Evolutionary conservation across 2,113 vertebrate species (phyloP), one percentile per base, ranked within the genome.

Genomic region (Oplegnathus fasciatus): DNA sequence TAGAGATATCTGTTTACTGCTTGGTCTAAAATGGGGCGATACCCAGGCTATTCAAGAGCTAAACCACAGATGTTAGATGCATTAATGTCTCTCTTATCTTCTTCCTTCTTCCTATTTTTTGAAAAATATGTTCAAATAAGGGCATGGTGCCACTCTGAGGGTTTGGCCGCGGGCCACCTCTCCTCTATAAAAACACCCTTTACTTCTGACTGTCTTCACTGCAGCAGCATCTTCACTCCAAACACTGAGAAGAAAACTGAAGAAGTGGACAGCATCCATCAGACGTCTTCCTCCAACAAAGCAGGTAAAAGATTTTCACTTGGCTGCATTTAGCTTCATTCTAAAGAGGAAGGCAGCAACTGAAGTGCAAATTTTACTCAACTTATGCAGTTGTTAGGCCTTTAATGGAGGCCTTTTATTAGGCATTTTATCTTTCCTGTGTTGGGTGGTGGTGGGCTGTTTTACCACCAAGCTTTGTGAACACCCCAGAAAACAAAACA

Each of bases 71-170:
- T 37, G 34, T 37, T 37, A 37, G 34, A 37, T 3, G 34, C 34
- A 37, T 37, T 37, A 48, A 17, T 48, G 46, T 48, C 46, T 17
- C 15, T 48, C 46, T 48, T n/a, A n/a, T 17, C 26, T 17, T 30
- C 57, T 60, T 60, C 15, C 28, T 17, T 30, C 26, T 60, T 30
- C 15, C n/a, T 58, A 6, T 15, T 28, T 28, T 58, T 28, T 57
- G n/a, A 58, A 58, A 60, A 30, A 60, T 9, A 34, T 22, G 72
- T 74, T 62, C 30, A 80, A 37, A 71, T 28, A 62, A 52, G 57
- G 78, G n/a, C 32, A 40, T 66, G 40, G 4, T 6, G 26, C 34
- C 2, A 24, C 48, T 54, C n/a, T 24, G 30, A 30, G 30, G 67
- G 78, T 70, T 80, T 70, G 57, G 6, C 13, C 6, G 1, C 3